Base-by-base conservation (phyloP, 2,797 vertebrate species). In the Ptychobarbus kaznakovi region DNA sequence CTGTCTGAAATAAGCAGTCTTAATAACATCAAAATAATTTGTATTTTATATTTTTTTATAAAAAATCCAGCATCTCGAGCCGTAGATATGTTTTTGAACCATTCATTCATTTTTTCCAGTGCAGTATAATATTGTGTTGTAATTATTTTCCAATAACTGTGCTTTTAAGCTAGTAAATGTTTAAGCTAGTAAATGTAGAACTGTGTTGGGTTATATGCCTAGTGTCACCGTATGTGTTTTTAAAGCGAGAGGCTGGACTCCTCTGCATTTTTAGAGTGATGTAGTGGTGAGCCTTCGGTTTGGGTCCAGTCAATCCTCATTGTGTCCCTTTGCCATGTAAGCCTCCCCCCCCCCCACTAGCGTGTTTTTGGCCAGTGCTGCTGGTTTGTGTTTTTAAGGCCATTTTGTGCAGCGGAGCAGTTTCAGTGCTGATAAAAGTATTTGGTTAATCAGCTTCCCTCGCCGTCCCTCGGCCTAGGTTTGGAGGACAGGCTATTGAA, bases 361-460 rank as follows among this genome's bases (percentile, higher is more conserved):
- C 79, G 66, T 65, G 82, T 88, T 90, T 91, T 81, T 90, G 89
- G 89, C 89, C 56, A 78, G 80, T 84, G 20, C 58, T 87, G 70
- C 84, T 74, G 74, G 68, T 75, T 79, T 84, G 81, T 83, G 80
- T 88, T 83, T 89, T 94, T 95, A 93, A 95, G 94, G 94, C 93
- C 92, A 90, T 95, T 81, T 94, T 94, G 93, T 94, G 93, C 89
- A 88, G 92, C 91, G 88, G 92, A 92, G 92, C 90, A 88, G 93
- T 95, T 95, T 95, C 90, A 92, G 92, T 92, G 92, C 95, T 95
- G 95, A 96, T 96, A 96, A 96, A 95, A 95, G 95, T 95, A 95
- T 96, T 96, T 96, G 95, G 95, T 95, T 96, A 96, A 96, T 95
- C 95, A 96, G 95, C 95, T 96, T 95, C 92, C 93, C 92, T 93